These are phyloP conservation scores for Gymnothorax reevesii DNA, from an alignment of 2,797 vertebrate genomes.

Conservation along the genomic window DNA sequence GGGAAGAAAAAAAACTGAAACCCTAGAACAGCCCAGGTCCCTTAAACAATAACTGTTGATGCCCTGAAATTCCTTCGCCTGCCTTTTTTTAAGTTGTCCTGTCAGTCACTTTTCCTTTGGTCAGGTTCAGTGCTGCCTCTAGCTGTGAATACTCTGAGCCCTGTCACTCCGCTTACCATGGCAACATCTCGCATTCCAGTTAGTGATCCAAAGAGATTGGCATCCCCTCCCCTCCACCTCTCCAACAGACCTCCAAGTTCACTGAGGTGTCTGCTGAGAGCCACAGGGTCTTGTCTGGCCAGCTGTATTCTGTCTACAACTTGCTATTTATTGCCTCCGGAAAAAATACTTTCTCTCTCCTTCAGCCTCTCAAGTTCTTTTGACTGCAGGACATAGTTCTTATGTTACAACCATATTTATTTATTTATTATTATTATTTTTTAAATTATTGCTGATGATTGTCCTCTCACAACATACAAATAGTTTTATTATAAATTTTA, in stretches of 20 bases:
- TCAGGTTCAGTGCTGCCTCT: slow-evolving; percentile 39
- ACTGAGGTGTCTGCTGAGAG: slow-evolving; percentile 37
- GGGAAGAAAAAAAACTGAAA: background rate
- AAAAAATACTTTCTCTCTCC: background rate
- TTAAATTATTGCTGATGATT: too few relatives aligned
- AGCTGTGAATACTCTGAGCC: slow-evolving; percentile 46
- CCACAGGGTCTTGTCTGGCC: slow-evolving; percentile 22
- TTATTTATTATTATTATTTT: background rate
- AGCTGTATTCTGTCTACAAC: slow-evolving; percentile 26
- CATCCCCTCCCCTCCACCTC: slow-evolving; percentile 29
- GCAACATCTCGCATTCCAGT: slow-evolving; percentile 33
- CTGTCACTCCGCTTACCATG: slow-evolving; percentile 45
- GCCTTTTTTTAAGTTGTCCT: slow-evolving; percentile 59
- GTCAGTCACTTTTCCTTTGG: slow-evolving; percentile 53
- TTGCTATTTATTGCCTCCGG: background rate
- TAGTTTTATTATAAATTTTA: too few relatives aligned
- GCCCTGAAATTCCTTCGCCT: slow-evolving; percentile 60
- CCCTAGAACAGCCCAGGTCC: slow-evolving; percentile 46
- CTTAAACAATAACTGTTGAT: slow-evolving; percentile 54
- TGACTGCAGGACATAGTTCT: slow-evolving; percentile 12
- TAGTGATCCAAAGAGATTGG: background rate
- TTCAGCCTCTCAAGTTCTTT: background rate
- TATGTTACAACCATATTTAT: background rate
- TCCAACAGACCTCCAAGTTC: slow-evolving; percentile 49
- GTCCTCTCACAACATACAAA: too few relatives aligned